These are phyloP conservation scores for Cephus cinctus DNA, from an alignment of 1,140 invertebrate species.

Conservation along the genomic window DNA sequence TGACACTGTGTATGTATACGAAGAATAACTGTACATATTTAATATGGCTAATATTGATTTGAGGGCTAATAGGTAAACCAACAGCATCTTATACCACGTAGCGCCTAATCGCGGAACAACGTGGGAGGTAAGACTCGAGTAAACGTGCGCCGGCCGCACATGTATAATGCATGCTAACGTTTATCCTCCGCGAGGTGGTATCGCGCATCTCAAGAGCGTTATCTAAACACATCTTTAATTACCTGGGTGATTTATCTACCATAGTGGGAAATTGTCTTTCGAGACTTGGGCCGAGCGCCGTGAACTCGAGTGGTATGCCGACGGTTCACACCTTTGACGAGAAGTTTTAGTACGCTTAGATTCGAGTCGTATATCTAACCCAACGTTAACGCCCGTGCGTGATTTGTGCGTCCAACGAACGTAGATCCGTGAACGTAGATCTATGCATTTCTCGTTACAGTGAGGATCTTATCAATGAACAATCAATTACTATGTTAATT, in stretches of 20 bases:
- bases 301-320: too few relatives aligned
- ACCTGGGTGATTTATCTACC: conserved; percentile 40
- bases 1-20: too few relatives aligned
- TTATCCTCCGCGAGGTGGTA: conserved; percentile 27
- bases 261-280: conserved; percentile 37
- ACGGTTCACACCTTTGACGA: too few relatives aligned
- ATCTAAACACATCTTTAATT: conserved; percentile 46
- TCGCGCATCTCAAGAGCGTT: conserved; percentile 29
- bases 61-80: too few relatives aligned
- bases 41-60: too few relatives aligned
- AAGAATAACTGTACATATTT: too few relatives aligned
- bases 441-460: too few relatives aligned
- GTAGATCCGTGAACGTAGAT: too few relatives aligned
- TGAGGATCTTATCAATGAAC: too few relatives aligned
- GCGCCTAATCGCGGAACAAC: conserved; percentile 25
- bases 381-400: conserved; percentile 12
- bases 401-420: conserved; percentile 20
- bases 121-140: conserved; percentile 19
- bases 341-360: conserved; percentile 3
- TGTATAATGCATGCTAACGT: conserved; percentile 33
- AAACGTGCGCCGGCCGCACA: conserved; percentile 13
- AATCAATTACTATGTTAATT: too few relatives aligned
- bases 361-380: too few relatives aligned
- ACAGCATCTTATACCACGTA: conserved; percentile 26
- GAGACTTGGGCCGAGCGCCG: conserved; percentile 9